Conservation (phyloP, 2,113 vertebrate species). For the Tupaia tana region DNA sequence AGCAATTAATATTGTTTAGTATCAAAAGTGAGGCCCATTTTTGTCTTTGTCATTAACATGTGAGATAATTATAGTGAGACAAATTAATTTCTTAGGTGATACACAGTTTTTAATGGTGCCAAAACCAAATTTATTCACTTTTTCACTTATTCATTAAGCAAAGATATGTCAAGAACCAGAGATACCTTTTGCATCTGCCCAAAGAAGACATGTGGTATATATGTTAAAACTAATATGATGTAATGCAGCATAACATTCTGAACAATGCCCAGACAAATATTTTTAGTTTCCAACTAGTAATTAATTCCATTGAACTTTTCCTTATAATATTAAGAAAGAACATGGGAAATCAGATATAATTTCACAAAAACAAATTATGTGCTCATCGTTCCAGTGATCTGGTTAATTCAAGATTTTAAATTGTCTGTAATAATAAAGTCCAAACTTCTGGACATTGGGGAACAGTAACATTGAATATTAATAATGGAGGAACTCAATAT, state of each 20-base stretch:
- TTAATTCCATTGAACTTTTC: not conserved
- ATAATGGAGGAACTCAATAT: not conserved
- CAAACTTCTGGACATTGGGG: not conserved
- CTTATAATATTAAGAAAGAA: not conserved
- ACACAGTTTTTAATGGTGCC: not conserved
- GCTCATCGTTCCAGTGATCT: not conserved
- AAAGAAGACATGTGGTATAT: not conserved
- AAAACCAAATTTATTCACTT: not conserved
- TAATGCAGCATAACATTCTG: not conserved
- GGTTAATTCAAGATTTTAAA: not conserved
- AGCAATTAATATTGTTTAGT: not conserved
- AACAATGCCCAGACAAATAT: not conserved
- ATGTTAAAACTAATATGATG: not conserved
- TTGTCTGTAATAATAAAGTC: not conserved
- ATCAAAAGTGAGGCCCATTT: not conserved
- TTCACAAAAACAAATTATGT: not conserved
- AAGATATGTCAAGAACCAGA: not conserved
- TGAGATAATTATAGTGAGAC: not conserved
- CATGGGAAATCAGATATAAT: not conserved
- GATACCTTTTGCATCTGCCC: not conserved
- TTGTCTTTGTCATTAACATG: not conserved
- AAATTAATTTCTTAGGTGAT: not conserved
- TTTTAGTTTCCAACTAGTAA: constrained; percentile 23
- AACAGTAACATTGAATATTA: not conserved
- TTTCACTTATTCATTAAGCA: not conserved